Evolutionary conservation across 2,888 invertebrate species (phyloP), one percentile per base, ranked within the genome.

Genomic region (Monochamus alternatus): DNA sequence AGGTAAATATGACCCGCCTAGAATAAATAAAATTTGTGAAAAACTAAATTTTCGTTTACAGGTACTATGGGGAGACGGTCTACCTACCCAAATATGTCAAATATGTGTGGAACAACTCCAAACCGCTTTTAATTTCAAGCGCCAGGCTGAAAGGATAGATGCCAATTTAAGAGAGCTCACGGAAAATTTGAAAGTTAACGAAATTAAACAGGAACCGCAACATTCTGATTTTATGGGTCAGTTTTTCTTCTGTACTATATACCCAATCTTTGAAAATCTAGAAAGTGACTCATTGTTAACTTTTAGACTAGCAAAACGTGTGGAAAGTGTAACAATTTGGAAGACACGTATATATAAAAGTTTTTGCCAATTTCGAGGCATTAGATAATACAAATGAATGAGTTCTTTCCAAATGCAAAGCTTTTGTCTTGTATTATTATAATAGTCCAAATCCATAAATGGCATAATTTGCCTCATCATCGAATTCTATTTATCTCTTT

Each of bases 31-130:
- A 22, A 22, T 22, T 60, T 66, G 58, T 55, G 55, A 43, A 75
- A 77, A 78, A 73, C 64, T 66, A 67, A 68, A 62, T 65, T 47
- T 55, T 9, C 70, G 38, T 52, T 58, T 31, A 8, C 38, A 90
- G 88, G 88, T 90, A 70, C 86, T 87, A 66, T 81, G 75, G 65
- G 85, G 85, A 69, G 89, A 89, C 83, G 88, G 87, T 44, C 81
- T 89, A 75, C 89, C 89, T 14, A 80, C 82, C 22, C 81, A 85
- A 55, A 87, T 89, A 74, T 89, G 89, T 79, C 80, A 83, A 69
- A 82, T 83, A 79, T 89, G 89, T 81, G 77, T 86, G 32, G 86
- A 87, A 60, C 85, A 86, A 72, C 78, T 89, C 59, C 85, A 86
- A 75, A 84, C 75, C 64, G 86, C 87, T 10, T 89, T 86, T 80